These are phyloP conservation scores for Tetrao urogallus DNA, from an alignment of 2,113 vertebrate genomes.

Conservation along the genomic window DNA sequence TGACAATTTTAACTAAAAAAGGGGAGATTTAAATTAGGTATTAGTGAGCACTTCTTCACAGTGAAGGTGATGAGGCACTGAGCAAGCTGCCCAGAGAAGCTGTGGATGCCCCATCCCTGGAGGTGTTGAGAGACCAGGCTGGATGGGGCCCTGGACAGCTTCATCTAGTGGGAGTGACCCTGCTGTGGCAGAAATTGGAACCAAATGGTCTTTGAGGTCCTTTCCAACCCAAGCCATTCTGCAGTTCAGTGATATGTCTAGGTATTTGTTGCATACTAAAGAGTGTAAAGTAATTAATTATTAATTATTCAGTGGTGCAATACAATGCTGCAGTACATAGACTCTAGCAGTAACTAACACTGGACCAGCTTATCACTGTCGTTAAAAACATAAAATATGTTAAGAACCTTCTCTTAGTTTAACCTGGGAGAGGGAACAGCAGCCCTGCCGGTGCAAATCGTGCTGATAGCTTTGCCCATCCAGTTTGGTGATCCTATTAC, in stretches of 20 bases:
- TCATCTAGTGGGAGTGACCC: not conserved
- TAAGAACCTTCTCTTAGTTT: not conserved
- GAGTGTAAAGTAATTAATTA: not conserved
- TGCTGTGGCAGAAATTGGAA: not conserved
- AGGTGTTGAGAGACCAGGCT: not conserved
- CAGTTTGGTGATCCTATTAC: not conserved
- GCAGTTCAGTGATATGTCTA: not conserved
- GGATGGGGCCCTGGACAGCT: not conserved
- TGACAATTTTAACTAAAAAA: not conserved
- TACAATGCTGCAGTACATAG: not conserved
- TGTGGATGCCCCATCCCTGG: not conserved
- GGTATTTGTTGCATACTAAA: not conserved
- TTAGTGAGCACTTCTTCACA: not conserved
- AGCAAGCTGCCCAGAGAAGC: not conserved
- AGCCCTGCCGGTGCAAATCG: not conserved
- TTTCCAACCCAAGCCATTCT: not conserved
- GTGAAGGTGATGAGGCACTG: not conserved
- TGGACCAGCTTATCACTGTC: not conserved
- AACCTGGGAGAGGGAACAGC: not conserved
- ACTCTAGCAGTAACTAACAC: not conserved
- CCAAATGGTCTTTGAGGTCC: not conserved
- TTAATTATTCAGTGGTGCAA: not conserved
- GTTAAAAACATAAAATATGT: not conserved
- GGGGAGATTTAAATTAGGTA: not conserved
- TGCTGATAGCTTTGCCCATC: not conserved